A percentile compares a stretch with the other conserved stretches of the same genome.
phyloP scores from a whole-genome alignment of 1,140 invertebrate genomes.

The Papilio dardanus region DNA sequence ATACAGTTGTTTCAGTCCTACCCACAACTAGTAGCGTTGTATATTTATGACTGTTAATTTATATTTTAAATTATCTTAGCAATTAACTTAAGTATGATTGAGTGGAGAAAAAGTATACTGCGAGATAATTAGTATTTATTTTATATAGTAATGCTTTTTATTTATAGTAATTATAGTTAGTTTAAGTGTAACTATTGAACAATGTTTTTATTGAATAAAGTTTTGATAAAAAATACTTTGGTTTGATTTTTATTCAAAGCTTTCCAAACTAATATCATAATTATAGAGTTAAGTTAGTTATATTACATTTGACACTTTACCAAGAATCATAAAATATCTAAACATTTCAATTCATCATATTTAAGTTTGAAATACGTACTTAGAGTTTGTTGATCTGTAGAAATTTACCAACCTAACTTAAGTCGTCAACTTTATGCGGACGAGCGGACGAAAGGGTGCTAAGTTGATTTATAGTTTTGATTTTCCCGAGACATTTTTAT shows the following conservation, averaged over 20 bases:
- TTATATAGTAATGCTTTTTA: not conserved
- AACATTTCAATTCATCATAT: not conserved
- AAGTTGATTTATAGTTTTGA: conserved; percentile 46
- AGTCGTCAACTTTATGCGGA: conserved; percentile 54
- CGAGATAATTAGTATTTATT: not conserved
- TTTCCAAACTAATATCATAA: no score
- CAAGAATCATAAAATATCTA: no score
- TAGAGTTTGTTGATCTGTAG: not conserved
- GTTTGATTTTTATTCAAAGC: not conserved
- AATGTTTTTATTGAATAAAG: not conserved
- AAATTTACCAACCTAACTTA: conserved; percentile 41
- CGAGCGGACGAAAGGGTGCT: conserved; percentile 54
- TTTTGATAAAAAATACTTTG: not conserved
- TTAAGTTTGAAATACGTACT: no score
- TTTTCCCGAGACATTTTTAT: conserved; percentile 33
- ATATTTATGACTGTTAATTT: conserved; percentile 10
- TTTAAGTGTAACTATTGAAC: not conserved
- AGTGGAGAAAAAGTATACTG: not conserved
- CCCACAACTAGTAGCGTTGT: conserved; percentile 32
- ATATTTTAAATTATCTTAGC: conserved; percentile 18
- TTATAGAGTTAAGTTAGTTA: no score
- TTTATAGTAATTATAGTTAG: not conserved
- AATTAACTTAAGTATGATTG: conserved; percentile 10
- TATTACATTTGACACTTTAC: no score
- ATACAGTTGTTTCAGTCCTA: conserved; percentile 67